Evolutionary conservation across 2,797 vertebrate genomes (phyloP), one percentile per base, ranked within the genome.

Genomic region (Oreonectes daqikongensis): DNA sequence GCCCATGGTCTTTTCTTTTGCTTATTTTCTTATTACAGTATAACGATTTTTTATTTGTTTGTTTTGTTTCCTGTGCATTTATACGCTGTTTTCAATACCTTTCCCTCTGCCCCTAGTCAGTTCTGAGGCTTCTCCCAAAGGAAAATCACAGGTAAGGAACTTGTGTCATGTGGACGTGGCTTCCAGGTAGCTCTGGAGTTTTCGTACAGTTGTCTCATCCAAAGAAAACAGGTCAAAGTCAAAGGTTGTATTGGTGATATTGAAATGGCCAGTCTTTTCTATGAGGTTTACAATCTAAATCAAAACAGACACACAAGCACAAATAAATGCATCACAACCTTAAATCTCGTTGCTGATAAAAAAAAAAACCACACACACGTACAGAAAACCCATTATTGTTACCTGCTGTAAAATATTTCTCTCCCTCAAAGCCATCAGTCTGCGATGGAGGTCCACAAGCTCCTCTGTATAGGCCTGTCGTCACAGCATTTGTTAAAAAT

Each of bases 151-250:
- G 57, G 46, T 44, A 28, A 78, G 77, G 44, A 78, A 79, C 76
- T 67, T 83, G 74, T 90, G 93, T 98, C 96, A 99, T 96, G 96
- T 98, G 78, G 97, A 96, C 64, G 96, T 96, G 0, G 96, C 95
- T 84, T 98, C 97, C 91, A 98, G 87, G 92, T 97, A 99, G 92
- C 96, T 98, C 94, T 99, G 97, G 94, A 98, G 94, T 92, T 99
- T 99, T 78, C 97, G 97, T 86, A 98, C 97, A 6, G 97, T 99
- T 12, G 94, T 95, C 89, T 99, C 96, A 57, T 99, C 97, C 95
- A 99, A 80, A 83, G 96, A 98, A 93, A 98, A 99, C 84, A 99
- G 95, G 90, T 99, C 97, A 85, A 99, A 99, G 93, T 99, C 97
- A 83, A 99, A 99, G 89, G 97, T 99, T 89, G 97, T 98, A 91